Conservation (phyloP, 2,888 invertebrate genomes). For the Geophilus truncorum region DNA sequence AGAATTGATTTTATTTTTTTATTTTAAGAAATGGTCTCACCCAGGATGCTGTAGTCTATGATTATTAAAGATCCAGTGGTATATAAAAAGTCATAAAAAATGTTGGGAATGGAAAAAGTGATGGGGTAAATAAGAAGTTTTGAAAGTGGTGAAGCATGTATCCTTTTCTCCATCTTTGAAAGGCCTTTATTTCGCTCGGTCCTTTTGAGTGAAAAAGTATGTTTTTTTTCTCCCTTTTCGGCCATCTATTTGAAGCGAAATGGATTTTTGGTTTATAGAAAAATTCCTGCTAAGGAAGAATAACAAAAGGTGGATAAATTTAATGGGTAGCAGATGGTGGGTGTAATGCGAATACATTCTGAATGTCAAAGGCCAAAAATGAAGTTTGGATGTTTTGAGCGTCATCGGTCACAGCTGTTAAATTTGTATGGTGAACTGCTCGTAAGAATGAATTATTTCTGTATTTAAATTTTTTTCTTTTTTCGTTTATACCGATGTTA, state of each 20-base stretch:
- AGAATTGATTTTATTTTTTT: not conserved
- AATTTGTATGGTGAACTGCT: not conserved
- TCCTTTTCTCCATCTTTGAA: conserved; percentile 6
- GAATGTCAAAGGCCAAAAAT: conserved; percentile 8
- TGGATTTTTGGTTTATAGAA: not conserved
- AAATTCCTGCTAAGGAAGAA: not conserved
- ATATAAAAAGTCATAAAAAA: conserved; percentile 8
- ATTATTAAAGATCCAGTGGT: not conserved
- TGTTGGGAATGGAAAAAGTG: not conserved
- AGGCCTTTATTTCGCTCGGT: conserved; percentile 2
- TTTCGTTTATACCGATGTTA: not conserved
- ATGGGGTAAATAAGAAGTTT: not conserved
- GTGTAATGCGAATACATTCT: not conserved
- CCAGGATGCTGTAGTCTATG: not conserved
- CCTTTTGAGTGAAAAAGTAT: conserved; percentile 12
- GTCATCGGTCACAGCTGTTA: not conserved
- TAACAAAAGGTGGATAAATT: conserved; percentile 14
- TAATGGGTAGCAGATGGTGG: not conserved
- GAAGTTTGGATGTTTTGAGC: conserved; percentile 7
- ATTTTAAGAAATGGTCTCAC: not conserved
- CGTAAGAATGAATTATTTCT: not conserved
- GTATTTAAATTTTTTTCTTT: not conserved
- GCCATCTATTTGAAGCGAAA: not conserved
- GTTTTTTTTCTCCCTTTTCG: not conserved
- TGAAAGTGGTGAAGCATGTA: conserved; percentile 22